A percentile compares a stretch with the other conserved stretches of the same genome.
phyloP scores from a whole-genome alignment of 2,113 vertebrate species.

The Collichthys lucidus region DNA sequence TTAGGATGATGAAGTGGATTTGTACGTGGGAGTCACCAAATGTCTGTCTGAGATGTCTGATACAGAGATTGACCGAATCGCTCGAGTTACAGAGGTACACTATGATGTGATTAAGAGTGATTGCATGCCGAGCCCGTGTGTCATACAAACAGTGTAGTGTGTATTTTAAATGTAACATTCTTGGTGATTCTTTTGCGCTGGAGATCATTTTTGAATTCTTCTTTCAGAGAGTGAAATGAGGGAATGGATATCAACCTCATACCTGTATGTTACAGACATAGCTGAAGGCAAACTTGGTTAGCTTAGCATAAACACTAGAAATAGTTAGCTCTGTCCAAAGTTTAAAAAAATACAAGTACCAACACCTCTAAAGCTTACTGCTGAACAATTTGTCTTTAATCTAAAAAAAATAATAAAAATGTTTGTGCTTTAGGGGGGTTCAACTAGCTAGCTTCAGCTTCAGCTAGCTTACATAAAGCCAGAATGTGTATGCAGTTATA shows the following conservation, averaged over 20 bases:
- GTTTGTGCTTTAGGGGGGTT: background rate
- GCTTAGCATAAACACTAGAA: background rate
- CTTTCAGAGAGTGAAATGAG: no score
- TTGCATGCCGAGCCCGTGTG: background rate
- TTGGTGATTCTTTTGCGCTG: background rate
- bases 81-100: conserved; percentile 87
- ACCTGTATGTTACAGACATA: no score
- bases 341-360: background rate
- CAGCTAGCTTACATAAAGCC: no score
- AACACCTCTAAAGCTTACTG: background rate
- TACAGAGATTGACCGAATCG: conserved; percentile 84
- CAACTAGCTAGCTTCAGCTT: background rate
- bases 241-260: no score
- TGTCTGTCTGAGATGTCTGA: conserved; percentile 94
- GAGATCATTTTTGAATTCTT: background rate
- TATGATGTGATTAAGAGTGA: conserved; percentile 40
- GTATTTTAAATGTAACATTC: background rate
- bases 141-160: background rate
- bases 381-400: background rate
- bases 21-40: conserved; percentile 86
- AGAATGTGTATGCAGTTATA: no score
- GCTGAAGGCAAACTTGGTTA: background rate
- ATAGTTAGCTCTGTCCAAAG: background rate
- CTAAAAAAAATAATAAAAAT: background rate
- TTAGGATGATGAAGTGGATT: conserved; percentile 86